Conservation (phyloP, 2,797 vertebrate species). For the Galago senegalensis region DNA sequence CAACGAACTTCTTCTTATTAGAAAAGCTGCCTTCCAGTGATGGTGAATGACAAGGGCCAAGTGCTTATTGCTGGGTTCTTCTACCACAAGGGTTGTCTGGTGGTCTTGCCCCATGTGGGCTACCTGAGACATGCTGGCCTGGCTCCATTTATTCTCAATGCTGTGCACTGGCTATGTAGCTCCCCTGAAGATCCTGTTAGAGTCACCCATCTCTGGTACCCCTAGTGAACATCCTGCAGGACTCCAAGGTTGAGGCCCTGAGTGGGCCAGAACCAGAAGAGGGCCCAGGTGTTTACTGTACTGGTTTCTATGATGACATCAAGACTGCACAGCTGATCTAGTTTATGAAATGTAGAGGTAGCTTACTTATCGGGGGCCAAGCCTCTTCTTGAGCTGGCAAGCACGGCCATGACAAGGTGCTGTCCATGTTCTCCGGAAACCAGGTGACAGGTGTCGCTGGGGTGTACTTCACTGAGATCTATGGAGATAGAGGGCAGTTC, state of each 20-base stretch:
- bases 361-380: constrained; percentile 85
- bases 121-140: constrained; percentile 86
- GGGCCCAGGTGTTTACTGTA: constrained; percentile 89
- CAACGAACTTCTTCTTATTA: constrained; percentile 90
- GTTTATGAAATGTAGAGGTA: constrained; percentile 89
- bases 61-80: constrained; percentile 92
- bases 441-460: constrained; percentile 90
- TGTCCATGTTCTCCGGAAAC: constrained; percentile 90
- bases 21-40: constrained; percentile 91
- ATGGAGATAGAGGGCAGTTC: constrained; percentile 72
- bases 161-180: constrained; percentile 90
- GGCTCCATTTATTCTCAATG: constrained; percentile 90
- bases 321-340: constrained; percentile 86
- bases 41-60: constrained; percentile 88
- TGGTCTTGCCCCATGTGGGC: constrained; percentile 91
- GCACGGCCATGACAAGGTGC: constrained; percentile 50
- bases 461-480: background rate
- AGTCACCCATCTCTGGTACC: constrained; percentile 81
- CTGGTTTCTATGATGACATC: constrained; percentile 87
- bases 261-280: constrained; percentile 75
- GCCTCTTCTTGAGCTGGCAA: constrained; percentile 85
- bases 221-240: constrained; percentile 84
- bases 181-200: constrained; percentile 75
- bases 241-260: constrained; percentile 77
- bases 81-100: constrained; percentile 91